A percentile compares a stretch with the other conserved stretches of the same genome.
These are phyloP conservation scores for Caenorhabditis uteleia DNA, from an alignment of 2,888 invertebrate species.

Conservation along the genomic window DNA sequence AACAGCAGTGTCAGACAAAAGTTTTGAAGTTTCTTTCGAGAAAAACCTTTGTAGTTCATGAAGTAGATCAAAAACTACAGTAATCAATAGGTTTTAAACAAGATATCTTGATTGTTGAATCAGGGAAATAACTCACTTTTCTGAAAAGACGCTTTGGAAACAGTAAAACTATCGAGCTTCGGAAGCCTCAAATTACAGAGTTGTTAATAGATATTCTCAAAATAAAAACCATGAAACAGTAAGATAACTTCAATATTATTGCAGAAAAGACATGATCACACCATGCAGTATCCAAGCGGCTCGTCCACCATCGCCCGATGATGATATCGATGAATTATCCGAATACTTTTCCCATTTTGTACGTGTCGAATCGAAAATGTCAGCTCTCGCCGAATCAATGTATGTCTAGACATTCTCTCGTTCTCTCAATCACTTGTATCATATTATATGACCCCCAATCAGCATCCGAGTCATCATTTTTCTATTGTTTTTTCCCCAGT, in stretches of 20 bases:
- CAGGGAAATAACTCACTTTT: background rate
- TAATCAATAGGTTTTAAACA: no score
- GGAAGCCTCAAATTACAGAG: background rate
- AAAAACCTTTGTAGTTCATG: no score
- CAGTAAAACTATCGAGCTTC: background rate
- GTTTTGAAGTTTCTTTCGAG: no score
- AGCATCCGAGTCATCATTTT: no score
- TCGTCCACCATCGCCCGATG: slow-evolving; percentile 37
- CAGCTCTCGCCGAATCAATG: slow-evolving; percentile 60
- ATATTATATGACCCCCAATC: no score
- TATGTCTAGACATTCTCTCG: slow-evolving; percentile 42
- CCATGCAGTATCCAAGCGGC: slow-evolving; percentile 49
- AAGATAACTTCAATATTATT: slow-evolving; percentile 1
- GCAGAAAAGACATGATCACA: slow-evolving; percentile 28
- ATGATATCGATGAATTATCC: slow-evolving; percentile 58
- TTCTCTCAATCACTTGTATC: background rate
- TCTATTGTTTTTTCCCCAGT: no score
- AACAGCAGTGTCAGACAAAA: no score
- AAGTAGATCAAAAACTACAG: no score
- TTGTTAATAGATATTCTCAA: background rate
- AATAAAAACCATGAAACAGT: background rate
- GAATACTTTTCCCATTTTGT: slow-evolving; percentile 62
- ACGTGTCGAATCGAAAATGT: slow-evolving; percentile 57
- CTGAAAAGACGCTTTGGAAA: slow-evolving; percentile 3
- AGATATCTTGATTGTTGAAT: background rate